A percentile compares a stretch with the other conserved stretches of the same genome.
Evolutionary conservation across 30 jellyfish, hydroid and myxozoan genomes (phyloP).

Genomic region (Hydra vulgaris): DNA sequence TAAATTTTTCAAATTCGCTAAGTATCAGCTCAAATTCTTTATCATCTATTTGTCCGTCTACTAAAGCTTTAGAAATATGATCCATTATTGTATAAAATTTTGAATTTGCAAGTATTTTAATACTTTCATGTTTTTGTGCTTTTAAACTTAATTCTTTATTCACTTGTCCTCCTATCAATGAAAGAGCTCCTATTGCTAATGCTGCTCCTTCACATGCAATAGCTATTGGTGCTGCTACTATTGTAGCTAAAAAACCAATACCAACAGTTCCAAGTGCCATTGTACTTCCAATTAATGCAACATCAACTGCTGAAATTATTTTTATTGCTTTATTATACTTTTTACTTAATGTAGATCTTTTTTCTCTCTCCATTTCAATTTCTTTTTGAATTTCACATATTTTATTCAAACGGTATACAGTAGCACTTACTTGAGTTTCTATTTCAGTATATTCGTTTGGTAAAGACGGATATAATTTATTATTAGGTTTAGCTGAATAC

Average conservation of each 20-base stretch:
- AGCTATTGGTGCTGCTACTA: background rate
- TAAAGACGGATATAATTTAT: background rate
- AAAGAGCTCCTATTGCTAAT: background rate
- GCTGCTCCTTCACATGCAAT: background rate
- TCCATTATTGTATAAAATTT: constrained; percentile 9
- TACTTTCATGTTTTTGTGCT: constrained; percentile 2
- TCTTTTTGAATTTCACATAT: background rate
- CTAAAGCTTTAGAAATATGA: background rate
- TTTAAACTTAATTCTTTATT: background rate
- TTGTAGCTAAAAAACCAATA: background rate
- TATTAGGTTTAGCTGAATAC: too few relatives aligned
- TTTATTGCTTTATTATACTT: background rate
- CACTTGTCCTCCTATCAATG: background rate
- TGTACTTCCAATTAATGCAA: background rate
- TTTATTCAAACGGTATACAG: background rate
- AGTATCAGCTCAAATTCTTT: background rate
- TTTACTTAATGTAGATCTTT: background rate
- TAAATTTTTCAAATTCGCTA: background rate
- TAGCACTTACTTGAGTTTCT: background rate
- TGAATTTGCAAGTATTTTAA: constrained; percentile 1
- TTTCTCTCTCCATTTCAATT: background rate
- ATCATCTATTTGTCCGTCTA: background rate
- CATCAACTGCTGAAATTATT: background rate
- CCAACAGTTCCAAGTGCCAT: background rate
- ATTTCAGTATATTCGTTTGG: background rate